Percentiles rank a stretch among this genome's conserved stretches.
phyloP scores from a whole-genome alignment of 2,797 vertebrate genomes.

The Spinus olivaceus region DNA sequence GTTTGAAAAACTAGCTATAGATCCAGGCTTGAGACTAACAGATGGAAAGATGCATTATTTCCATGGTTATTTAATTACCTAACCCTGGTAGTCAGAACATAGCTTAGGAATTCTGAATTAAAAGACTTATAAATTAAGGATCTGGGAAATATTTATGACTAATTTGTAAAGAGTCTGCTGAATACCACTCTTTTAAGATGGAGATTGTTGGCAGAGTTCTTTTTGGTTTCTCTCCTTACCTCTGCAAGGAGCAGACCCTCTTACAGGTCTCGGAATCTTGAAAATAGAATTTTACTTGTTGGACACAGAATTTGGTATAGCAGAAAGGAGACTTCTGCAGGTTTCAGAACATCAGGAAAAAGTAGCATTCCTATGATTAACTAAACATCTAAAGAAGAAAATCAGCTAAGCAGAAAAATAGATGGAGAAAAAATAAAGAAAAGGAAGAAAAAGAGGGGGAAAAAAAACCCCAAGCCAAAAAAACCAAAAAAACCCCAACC shows the following conservation, averaged over 20 bases:
- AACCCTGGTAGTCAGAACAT: background rate
- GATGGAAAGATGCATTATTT: background rate
- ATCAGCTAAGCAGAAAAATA: background rate
- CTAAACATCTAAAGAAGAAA: background rate
- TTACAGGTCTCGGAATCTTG: background rate
- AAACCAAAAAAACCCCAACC: too few relatives aligned
- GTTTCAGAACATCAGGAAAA: background rate
- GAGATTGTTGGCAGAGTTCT: background rate
- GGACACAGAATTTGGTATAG: background rate
- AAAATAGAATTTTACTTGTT: background rate
- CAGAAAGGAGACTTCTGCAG: background rate
- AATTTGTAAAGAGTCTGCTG: background rate
- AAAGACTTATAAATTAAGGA: background rate
- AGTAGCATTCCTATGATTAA: background rate
- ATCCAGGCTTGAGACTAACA: background rate
- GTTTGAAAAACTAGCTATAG: background rate
- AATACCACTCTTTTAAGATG: background rate
- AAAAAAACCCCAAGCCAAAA: background rate
- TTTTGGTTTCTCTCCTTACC: background rate
- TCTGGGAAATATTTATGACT: background rate
- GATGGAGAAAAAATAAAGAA: fast-evolving
- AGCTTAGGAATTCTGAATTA: background rate
- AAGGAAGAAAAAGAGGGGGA: background rate
- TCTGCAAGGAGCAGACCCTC: background rate
- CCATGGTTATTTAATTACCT: background rate